Conservation (phyloP, 2,113 vertebrate species). For the Canis aureus region DNA sequence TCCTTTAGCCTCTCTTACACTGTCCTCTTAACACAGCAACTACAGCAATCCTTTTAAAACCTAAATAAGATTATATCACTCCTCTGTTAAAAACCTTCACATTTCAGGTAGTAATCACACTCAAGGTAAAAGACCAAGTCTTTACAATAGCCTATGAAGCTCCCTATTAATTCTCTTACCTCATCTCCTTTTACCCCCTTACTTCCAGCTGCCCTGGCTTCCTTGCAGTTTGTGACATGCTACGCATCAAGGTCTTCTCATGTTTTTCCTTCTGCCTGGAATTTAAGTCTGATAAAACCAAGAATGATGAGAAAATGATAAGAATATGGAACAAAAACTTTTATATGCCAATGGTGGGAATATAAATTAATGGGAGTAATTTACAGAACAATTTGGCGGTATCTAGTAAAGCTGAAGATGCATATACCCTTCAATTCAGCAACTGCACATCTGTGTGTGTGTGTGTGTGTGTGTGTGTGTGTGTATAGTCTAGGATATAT, state of each 20-base stretch:
- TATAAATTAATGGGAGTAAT: background rate
- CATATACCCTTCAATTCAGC: background rate
- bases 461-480: no score
- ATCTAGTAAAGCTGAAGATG: constrained; percentile 1
- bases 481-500: no score
- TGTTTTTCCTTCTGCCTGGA: background rate
- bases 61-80: background rate
- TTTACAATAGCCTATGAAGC: background rate
- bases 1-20: background rate
- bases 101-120: background rate
- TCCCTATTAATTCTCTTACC: background rate
- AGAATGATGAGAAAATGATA: background rate
- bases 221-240: background rate
- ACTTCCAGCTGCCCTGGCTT: background rate
- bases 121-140: background rate
- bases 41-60: background rate
- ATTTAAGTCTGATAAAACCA: background rate
- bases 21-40: background rate
- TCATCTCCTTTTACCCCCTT: background rate
- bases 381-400: background rate
- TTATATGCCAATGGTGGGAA: background rate
- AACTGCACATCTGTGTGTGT: background rate
- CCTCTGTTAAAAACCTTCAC: background rate
- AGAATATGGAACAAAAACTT: background rate
- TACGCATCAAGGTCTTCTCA: background rate